These are phyloP conservation scores for Chloropsis cyanopogon DNA, from an alignment of 2,113 vertebrate genomes.

Conservation along the genomic window DNA sequence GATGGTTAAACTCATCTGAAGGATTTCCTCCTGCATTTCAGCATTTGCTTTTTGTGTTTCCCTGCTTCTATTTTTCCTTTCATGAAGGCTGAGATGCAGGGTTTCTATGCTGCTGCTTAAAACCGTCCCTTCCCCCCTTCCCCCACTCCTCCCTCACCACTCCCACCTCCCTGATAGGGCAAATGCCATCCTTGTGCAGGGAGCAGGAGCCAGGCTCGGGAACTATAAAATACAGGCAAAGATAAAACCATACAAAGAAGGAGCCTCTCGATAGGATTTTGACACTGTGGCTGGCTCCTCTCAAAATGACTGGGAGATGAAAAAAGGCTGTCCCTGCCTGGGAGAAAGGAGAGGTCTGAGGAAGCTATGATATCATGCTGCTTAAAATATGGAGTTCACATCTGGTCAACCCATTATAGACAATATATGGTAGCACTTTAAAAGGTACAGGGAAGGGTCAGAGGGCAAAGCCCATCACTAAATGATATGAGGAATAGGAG, in stretches of 20 bases:
- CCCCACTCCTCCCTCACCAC: neutral
- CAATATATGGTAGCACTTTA: slow-evolving; percentile 59
- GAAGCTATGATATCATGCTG: slow-evolving; percentile 56
- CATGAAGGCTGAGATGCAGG: neutral
- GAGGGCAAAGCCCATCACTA: slow-evolving; percentile 27
- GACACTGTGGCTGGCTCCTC: neutral
- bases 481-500: slow-evolving; percentile 22
- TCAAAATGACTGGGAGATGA: slow-evolving; percentile 19
- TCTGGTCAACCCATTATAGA: slow-evolving; percentile 59
- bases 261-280: neutral
- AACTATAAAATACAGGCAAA: neutral
- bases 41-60: neutral
- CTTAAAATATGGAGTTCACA: slow-evolving; percentile 61
- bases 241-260: neutral
- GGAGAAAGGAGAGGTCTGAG: slow-evolving; percentile 27
- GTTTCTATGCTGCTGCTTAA: neutral
- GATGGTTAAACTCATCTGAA: neutral
- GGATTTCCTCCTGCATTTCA: neutral
- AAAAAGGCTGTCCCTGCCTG: neutral
- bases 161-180: neutral
- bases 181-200: neutral
- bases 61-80: neutral
- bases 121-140: neutral
- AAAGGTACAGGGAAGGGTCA: slow-evolving; percentile 44
- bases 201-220: neutral